phyloP scores from a whole-genome alignment of 2,113 vertebrate species.

The Gavia stellata region DNA sequence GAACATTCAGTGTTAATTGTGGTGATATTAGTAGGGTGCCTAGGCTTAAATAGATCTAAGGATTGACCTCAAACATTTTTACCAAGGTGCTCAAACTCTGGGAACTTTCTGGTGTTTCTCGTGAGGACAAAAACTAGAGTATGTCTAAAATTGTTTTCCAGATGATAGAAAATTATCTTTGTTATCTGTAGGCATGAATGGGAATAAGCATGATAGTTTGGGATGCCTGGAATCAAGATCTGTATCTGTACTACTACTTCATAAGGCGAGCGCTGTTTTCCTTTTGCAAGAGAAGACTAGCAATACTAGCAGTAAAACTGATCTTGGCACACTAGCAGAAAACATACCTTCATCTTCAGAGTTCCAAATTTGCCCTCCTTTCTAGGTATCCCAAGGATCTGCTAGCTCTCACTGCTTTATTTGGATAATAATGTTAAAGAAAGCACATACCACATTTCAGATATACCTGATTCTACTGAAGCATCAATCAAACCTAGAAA shows the following conservation, averaged over 20 bases:
- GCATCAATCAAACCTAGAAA: neutral
- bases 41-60: neutral
- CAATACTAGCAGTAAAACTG: neutral
- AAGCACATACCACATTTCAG: neutral
- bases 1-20: neutral
- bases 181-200: neutral
- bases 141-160: accelerated
- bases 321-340: neutral
- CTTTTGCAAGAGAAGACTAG: neutral
- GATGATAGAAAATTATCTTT: neutral
- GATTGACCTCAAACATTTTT: neutral
- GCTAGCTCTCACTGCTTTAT: neutral
- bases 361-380: neutral
- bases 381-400: neutral
- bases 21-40: neutral
- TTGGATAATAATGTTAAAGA: neutral
- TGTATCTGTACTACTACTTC: neutral
- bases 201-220: neutral
- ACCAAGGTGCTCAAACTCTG: neutral
- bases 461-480: neutral
- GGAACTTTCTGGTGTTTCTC: neutral
- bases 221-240: neutral
- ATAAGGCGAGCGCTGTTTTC: neutral
- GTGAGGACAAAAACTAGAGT: neutral
- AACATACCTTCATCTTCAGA: neutral